Evolutionary conservation across 2,113 vertebrate genomes (phyloP).

Genomic region (Lepus europaeus): DNA sequence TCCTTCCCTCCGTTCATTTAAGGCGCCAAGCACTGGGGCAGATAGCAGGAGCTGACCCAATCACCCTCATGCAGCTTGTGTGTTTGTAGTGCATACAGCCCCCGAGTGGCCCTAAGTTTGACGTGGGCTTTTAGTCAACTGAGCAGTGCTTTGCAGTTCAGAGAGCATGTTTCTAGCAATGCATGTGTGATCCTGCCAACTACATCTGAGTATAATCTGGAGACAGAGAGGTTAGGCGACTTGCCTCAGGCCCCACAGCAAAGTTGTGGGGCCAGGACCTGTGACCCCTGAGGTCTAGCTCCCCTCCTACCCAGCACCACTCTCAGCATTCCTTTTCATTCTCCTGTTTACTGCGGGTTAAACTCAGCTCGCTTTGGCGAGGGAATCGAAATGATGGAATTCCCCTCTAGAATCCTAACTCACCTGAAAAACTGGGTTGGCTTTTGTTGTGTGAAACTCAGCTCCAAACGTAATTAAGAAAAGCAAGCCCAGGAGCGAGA

Average conservation of each 20-base stretch:
- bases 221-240: not conserved
- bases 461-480: constrained; percentile 49
- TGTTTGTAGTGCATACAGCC: not conserved
- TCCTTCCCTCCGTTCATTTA: too few relatives aligned
- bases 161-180: not conserved
- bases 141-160: not conserved
- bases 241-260: not conserved
- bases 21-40: too few relatives aligned
- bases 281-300: not conserved
- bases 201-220: not conserved
- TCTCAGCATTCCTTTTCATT: not conserved
- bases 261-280: not conserved
- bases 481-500: constrained; percentile 29
- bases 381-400: not conserved
- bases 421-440: constrained; percentile 41
- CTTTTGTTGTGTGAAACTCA: constrained; percentile 52
- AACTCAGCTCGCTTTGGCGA: not conserved
- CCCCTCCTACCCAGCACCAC: accelerated
- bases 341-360: not conserved
- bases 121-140: not conserved
- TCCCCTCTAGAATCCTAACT: not conserved
- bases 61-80: not conserved
- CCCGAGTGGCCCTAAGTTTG: not conserved
- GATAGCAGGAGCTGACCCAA: not conserved
- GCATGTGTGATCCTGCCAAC: not conserved